Conservation (phyloP, 2,797 vertebrate species). For the Crax fasciolata region DNA sequence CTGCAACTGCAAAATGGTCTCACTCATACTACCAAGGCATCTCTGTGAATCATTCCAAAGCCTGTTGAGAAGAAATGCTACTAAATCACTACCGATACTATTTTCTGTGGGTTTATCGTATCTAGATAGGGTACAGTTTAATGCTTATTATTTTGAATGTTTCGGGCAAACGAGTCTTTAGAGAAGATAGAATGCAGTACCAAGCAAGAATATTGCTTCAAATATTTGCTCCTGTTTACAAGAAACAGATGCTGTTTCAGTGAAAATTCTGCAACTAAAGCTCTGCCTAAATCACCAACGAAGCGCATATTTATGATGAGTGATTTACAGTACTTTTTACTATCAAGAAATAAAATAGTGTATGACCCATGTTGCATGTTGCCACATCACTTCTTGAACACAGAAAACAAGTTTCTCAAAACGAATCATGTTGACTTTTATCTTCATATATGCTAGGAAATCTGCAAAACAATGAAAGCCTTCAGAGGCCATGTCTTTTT, state of each 20-base stretch:
- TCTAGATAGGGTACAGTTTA: neutral
- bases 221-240: neutral
- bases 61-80: neutral
- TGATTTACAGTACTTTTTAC: neutral
- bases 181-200: neutral
- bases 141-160: neutral
- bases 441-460: neutral
- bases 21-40: neutral
- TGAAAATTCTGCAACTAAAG: neutral
- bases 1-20: neutral
- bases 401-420: neutral
- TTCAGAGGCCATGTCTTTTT: neutral
- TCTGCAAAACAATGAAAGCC: neutral
- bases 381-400: neutral
- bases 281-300: neutral
- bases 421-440: neutral
- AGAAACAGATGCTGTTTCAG: neutral
- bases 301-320: neutral
- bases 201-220: neutral
- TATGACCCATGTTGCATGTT: neutral
- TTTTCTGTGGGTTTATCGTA: neutral
- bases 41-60: neutral
- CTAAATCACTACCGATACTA: neutral
- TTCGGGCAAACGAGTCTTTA: neutral
- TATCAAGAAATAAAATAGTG: neutral